phyloP scores from a whole-genome alignment of 2,113 vertebrate species.

The Pygoscelis antarcticus region DNA sequence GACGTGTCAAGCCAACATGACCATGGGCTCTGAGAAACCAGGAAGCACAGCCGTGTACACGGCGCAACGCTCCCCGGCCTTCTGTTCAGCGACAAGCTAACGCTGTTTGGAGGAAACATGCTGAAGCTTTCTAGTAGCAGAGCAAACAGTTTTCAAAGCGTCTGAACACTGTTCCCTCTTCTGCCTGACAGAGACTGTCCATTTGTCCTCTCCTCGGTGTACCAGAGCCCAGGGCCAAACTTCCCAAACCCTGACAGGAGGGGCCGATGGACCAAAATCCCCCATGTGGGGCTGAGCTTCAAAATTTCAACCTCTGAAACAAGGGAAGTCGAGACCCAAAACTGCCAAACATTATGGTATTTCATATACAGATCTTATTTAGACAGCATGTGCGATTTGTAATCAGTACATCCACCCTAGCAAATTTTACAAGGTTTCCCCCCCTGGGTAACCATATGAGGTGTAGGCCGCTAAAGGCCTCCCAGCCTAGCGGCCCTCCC shows the following conservation, averaged over 20 bases:
- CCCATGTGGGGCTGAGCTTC: neutral
- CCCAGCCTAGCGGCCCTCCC: neutral
- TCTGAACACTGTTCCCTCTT: neutral
- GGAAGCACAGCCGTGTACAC: neutral
- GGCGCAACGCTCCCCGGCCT: rapidly evolving
- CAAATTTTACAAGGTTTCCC: neutral
- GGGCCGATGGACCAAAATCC: neutral
- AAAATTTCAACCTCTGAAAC: neutral
- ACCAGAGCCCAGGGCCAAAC: neutral
- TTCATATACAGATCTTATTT: neutral
- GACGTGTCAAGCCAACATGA: neutral
- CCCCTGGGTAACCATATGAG: neutral
- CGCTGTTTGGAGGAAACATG: neutral
- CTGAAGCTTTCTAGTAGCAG: neutral
- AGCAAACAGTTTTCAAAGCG: neutral
- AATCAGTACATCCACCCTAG: neutral
- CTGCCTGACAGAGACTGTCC: neutral
- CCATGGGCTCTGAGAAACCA: neutral
- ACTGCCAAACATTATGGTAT: neutral
- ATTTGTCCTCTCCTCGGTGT: neutral
- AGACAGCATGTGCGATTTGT: neutral
- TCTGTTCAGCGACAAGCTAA: neutral
- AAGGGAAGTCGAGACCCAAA: neutral
- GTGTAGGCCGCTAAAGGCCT: neutral
- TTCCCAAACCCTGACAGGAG: neutral